phyloP scores from a whole-genome alignment of 2,113 vertebrate genomes.

The Halcyon malimbica region DNA sequence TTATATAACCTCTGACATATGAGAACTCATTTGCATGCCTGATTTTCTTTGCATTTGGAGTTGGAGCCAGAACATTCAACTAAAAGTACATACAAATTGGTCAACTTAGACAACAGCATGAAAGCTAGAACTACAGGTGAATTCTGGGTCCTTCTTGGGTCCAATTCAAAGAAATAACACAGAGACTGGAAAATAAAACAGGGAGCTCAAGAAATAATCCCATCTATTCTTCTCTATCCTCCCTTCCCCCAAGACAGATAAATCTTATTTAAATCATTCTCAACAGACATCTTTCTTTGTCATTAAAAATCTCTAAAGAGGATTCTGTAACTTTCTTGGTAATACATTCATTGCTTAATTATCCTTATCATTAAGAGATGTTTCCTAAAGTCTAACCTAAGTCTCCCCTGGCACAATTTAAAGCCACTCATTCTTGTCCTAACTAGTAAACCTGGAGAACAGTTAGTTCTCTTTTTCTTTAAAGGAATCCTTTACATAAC shows the following conservation, averaged over 20 bases:
- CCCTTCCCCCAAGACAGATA: not conserved
- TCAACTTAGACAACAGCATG: not conserved
- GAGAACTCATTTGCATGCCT: not conserved
- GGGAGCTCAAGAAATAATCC: not conserved
- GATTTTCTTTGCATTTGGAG: not conserved
- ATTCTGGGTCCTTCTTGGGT: not conserved
- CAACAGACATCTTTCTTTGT: not conserved
- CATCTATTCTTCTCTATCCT: not conserved
- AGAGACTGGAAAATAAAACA: not conserved
- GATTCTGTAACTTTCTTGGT: not conserved
- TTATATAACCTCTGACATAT: not conserved
- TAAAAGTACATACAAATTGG: not conserved
- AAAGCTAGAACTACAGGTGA: not conserved
- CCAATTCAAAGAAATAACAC: not conserved
- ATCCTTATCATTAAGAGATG: not conserved
- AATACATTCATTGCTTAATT: constrained; percentile 38
- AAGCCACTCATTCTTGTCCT: not conserved
- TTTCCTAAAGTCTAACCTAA: constrained; percentile 13
- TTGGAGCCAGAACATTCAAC: not conserved
- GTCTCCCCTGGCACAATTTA: constrained; percentile 4
- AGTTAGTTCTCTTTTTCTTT: not conserved
- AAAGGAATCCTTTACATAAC: constrained; percentile 5
- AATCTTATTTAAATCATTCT: not conserved
- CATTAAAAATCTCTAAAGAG: constrained; percentile 4
- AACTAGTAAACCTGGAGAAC: not conserved